Evolutionary conservation across 1,140 invertebrate species (phyloP).

Genomic region (Armadillidium nasatum): DNA sequence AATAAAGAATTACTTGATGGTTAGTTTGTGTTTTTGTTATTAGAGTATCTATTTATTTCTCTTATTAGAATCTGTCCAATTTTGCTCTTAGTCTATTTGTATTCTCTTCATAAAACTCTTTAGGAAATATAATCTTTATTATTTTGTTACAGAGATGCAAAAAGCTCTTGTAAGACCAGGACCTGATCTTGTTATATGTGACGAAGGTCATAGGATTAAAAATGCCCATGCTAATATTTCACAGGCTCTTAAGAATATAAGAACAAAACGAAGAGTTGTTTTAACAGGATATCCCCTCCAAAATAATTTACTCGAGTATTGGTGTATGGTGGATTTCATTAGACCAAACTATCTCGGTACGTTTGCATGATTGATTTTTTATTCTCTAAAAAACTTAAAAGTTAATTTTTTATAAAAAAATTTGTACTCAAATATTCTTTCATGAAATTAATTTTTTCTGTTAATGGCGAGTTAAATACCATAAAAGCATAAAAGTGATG

Average conservation of each 20-base stretch:
- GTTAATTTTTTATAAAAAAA: slow-evolving; percentile 1
- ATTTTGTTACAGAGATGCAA: slow-evolving; percentile 65
- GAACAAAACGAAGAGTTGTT: slow-evolving; percentile 81
- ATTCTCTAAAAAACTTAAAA: neutral
- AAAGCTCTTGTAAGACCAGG: slow-evolving; percentile 81
- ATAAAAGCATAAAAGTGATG: no score
- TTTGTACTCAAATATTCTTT: neutral
- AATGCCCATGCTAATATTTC: slow-evolving; percentile 91
- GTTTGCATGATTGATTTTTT: slow-evolving; percentile 1
- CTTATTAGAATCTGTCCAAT: neutral
- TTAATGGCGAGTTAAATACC: no score
- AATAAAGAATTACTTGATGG: slow-evolving; percentile 78
- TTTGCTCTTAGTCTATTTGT: no score
- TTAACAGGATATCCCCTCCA: slow-evolving; percentile 94
- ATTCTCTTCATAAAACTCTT: no score
- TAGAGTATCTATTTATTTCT: slow-evolving; percentile 29
- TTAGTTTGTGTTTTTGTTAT: slow-evolving; percentile 49
- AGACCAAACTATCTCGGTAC: slow-evolving; percentile 76
- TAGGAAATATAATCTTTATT: no score
- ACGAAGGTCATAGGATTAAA: slow-evolving; percentile 94
- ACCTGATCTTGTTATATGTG: slow-evolving; percentile 90
- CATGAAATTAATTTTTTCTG: no score
- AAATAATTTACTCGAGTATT: slow-evolving; percentile 92
- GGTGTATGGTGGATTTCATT: slow-evolving; percentile 96
- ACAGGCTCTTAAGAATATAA: slow-evolving; percentile 82